Conservation (phyloP, 2,113 vertebrate genomes). For the Harpagus bidentatus region DNA sequence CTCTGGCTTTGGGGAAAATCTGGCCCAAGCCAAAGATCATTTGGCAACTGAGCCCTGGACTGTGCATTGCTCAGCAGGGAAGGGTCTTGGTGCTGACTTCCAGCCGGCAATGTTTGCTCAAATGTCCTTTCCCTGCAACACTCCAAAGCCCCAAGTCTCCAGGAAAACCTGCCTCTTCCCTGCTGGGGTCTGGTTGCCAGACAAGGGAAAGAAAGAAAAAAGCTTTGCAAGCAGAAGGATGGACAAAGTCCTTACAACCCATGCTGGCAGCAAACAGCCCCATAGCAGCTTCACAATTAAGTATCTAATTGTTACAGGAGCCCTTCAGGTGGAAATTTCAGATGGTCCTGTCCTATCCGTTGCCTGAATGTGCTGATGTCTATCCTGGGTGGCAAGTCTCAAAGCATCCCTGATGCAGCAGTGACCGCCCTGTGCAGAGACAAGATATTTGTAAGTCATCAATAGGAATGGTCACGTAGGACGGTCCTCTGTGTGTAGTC, state of each 20-base stretch:
- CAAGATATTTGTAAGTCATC: neutral
- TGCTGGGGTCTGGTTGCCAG: neutral
- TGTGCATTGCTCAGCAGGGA: neutral
- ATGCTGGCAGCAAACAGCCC: neutral
- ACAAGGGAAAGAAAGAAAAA: neutral
- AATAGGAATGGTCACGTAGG: neutral
- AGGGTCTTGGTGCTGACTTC: neutral
- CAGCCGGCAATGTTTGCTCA: neutral
- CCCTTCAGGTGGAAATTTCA: neutral
- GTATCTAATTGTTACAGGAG: neutral
- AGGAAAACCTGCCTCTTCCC: neutral
- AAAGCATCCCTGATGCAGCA: neutral
- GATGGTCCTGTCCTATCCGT: neutral
- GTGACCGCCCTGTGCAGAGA: fast-evolving
- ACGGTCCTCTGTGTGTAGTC: neutral
- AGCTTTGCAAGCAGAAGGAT: neutral
- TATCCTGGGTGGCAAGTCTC: neutral
- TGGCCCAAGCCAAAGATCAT: neutral
- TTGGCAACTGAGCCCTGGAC: fast-evolving
- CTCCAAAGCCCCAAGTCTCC: neutral
- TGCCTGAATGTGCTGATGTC: neutral
- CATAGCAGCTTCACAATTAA: neutral
- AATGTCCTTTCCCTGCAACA: neutral
- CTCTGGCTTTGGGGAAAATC: neutral
- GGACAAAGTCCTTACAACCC: neutral